Evolutionary conservation across 2,113 vertebrate species (phyloP), one percentile per base, ranked within the genome.

Genomic region (Salminus brasiliensis): DNA sequence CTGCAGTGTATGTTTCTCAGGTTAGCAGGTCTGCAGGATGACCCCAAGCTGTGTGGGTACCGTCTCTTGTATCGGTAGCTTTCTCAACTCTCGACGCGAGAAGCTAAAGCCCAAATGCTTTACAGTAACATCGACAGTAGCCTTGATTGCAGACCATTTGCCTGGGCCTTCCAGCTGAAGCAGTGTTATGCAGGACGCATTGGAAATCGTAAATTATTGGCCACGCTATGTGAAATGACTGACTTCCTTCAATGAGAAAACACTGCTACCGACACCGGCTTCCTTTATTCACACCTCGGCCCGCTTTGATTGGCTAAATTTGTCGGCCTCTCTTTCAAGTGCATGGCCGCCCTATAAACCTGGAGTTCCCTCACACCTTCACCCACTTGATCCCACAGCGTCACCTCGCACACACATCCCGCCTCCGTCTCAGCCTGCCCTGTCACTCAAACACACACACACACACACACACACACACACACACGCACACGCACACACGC

Each of bases 291-390:
- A 62, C 86, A 55, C 84, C 57, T 59, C 55, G 13, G n/a, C 39
- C 29, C 52, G 71, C 84, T 90, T 78, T 78, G 74, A 93, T 93
- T 93, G 89, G 91, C 78, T 82, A 88, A 90, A 93, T 92, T 85
- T 90, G 81, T 88, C 91, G 84, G 90, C 90, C 83, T 83, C 78
- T 90, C 92, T 93, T 93, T 93, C 92, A 93, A 93, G 92, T 92
- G 92, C 92, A 93, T 93, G 91, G 87, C 89, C 74, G 83, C 88
- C 89, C 87, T 90, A 92, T 91, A 93, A 90, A 87, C 80, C 83
- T 78, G 78, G 2, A 86, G 87, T 86, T 84, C 53, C 65, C 78
- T 92, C 88, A 88, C 92, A 92, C 92, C 85, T 89, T 79, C 80
- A 86, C 88, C 91, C 90, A 91, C 88, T 89, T 91, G 89, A 93